Percentiles rank a stretch among this genome's conserved stretches.
Conservation (phyloP, 2,113 vertebrate genomes). For the Tinamus guttatus region DNA sequence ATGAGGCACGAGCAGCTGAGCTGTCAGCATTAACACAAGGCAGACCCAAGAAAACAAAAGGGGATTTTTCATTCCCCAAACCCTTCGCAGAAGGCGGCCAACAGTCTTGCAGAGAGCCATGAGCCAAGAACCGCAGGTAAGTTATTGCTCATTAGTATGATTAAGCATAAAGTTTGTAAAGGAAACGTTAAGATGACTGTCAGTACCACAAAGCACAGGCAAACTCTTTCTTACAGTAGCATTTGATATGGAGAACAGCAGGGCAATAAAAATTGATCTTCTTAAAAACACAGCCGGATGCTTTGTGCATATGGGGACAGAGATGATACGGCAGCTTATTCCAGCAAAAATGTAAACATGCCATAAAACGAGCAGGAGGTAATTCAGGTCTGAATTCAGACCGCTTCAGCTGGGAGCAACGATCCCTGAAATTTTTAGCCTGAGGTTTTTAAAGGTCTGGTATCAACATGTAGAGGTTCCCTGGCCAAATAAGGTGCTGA, state of each 20-base stretch:
- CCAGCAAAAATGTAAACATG: neutral
- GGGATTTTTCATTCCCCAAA: neutral
- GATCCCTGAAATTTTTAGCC: neutral
- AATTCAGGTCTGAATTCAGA: neutral
- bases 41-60: neutral
- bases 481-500: neutral
- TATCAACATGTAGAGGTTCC: neutral
- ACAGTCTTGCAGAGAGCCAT: neutral
- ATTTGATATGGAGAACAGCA: neutral
- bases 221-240: neutral
- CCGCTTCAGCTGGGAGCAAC: neutral
- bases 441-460: neutral
- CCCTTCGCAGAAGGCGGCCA: neutral
- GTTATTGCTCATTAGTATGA: neutral
- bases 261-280: neutral
- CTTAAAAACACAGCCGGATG: neutral
- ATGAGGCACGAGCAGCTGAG: neutral
- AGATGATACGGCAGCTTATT: neutral
- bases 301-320: neutral
- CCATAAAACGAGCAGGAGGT: neutral
- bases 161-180: neutral
- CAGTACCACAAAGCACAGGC: neutral
- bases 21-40: neutral
- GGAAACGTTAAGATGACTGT: fast-evolving
- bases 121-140: neutral